phyloP scores from a whole-genome alignment of 2,888 invertebrate species.

The Eupsilia transversa region DNA sequence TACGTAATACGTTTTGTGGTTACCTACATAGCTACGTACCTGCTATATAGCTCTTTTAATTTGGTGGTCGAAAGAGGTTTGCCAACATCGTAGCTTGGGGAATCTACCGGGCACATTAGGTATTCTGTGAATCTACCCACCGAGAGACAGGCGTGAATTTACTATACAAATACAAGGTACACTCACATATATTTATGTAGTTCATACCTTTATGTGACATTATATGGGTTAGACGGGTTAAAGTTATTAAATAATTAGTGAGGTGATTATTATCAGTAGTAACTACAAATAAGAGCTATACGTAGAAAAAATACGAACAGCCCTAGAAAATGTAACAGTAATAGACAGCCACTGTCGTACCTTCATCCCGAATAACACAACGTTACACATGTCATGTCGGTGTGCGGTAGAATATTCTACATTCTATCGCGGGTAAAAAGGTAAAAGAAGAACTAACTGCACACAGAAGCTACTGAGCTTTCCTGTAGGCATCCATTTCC shows the following conservation, averaged over 20 bases:
- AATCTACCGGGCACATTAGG: constrained; percentile 64
- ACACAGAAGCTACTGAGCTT: too few species aligned
- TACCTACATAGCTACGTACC: constrained; percentile 49
- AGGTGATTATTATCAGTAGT: background rate
- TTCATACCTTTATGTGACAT: constrained; percentile 44
- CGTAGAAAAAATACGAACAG: background rate
- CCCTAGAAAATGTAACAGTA: background rate
- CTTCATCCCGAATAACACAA: background rate
- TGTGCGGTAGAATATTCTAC: background rate
- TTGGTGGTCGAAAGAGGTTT: constrained; percentile 69
- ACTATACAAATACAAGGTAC: constrained; percentile 60
- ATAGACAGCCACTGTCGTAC: background rate
- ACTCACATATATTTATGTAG: constrained; percentile 43
- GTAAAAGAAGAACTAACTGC: background rate
- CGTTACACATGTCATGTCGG: too few species aligned
- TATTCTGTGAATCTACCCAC: constrained; percentile 65
- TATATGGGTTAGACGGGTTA: constrained; percentile 10
- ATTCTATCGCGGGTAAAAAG: background rate
- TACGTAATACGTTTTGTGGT: constrained; percentile 55
- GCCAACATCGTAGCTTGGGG: constrained; percentile 67
- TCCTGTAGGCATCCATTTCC: too few species aligned
- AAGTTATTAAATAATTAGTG: background rate
- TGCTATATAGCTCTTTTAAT: constrained; percentile 66
- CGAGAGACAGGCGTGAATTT: constrained; percentile 63
- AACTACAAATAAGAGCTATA: background rate